Conservation (phyloP, 37 sponge, comb jelly and placozoan genomes). For the Beroe ovata region DNA sequence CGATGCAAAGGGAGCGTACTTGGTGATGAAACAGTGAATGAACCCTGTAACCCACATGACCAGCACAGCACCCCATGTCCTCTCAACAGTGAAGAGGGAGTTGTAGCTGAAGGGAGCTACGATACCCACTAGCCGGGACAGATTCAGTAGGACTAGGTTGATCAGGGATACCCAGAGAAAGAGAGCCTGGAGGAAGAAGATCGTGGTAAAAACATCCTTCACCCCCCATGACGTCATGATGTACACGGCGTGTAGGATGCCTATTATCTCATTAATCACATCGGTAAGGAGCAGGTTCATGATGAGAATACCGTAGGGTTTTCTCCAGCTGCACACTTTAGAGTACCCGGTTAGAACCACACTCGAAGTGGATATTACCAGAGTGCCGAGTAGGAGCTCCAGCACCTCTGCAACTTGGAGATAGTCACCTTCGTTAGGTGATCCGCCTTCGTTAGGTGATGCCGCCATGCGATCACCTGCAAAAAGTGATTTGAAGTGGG, state of each 20-base stretch:
- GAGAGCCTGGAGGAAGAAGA: constrained; percentile 37
- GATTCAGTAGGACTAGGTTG: constrained; percentile 18
- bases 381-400: background rate
- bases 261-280: constrained; percentile 21
- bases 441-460: too few species aligned
- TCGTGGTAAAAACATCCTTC: background rate
- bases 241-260: background rate
- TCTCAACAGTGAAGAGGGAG: background rate
- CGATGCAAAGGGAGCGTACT: background rate
- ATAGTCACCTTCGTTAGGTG: background rate
- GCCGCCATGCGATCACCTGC: too few species aligned
- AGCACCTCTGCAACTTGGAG: background rate
- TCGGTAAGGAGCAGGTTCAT: constrained; percentile 17
- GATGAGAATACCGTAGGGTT: constrained; percentile 15
- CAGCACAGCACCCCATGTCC: background rate
- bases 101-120: background rate
- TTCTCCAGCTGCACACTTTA: constrained; percentile 13
- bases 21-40: background rate
- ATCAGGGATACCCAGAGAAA: constrained; percentile 26
- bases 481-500: too few species aligned
- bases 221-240: background rate
- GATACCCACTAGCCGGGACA: constrained; percentile 11
- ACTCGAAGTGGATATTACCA: background rate
- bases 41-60: background rate
- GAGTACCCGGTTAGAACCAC: constrained; percentile 16